Conservation (phyloP, 2,797 vertebrate species). For the Hipposideros larvatus region DNA sequence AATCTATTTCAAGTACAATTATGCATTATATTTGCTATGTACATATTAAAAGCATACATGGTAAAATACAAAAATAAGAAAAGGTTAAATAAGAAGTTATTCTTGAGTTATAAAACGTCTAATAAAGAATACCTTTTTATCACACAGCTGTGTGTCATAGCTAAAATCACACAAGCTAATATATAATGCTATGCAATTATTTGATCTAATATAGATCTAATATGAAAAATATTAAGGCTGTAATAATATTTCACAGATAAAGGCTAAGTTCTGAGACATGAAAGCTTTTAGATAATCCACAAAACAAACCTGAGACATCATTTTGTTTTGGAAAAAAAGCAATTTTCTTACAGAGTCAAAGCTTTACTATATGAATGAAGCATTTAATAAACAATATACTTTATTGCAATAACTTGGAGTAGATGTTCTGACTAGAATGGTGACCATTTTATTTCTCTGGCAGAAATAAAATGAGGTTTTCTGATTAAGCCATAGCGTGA, state of each 20-base stretch:
- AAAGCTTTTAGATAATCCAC: conserved; percentile 73
- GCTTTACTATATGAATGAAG: conserved; percentile 9
- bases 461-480: conserved; percentile 43
- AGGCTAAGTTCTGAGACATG: conserved; percentile 89
- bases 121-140: conserved; percentile 62
- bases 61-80: conserved; percentile 79
- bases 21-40: conserved; percentile 64
- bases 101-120: conserved; percentile 68
- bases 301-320: conserved; percentile 83
- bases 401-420: neutral
- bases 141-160: conserved; percentile 58
- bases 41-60: conserved; percentile 81
- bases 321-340: conserved; percentile 15
- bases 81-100: conserved; percentile 70
- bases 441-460: neutral
- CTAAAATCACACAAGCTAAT: conserved; percentile 73
- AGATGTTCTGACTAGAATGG: neutral
- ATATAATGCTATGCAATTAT: conserved; percentile 76
- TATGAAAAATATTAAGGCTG: conserved; percentile 69
- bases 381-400: conserved; percentile 23
- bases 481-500: conserved; percentile 18
- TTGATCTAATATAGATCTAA: conserved; percentile 89
- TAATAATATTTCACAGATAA: conserved; percentile 88
- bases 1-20: conserved; percentile 18
- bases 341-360: conserved; percentile 54